Evolutionary conservation across 1,140 invertebrate species (phyloP), one percentile per base, ranked within the genome.

Genomic region (Drosophila mayri): DNA sequence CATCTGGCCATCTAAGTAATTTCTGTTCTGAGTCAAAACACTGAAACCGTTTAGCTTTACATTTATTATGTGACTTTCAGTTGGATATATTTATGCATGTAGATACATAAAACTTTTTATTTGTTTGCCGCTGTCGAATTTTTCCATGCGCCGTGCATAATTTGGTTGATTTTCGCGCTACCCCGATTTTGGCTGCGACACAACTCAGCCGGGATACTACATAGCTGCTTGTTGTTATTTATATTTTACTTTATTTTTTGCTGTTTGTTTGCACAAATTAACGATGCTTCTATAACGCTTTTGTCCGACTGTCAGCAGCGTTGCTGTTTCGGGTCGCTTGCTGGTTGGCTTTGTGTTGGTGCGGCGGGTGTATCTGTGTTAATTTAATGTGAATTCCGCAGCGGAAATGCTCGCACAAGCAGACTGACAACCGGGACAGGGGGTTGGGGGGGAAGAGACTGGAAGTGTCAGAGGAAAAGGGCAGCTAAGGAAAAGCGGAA

Each of bases 301-400:
- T 58, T 68, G 68, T 74, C 67, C 25, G 52, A 50, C 66, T 52
- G 38, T 41, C 70, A 50, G 28, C 28, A 8, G 28, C 25, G 25
- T 25, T 4, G 70, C 38, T 37, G 16, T 30, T 46, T n/a, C n/a
- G 50, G 50, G 32, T 49, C 25, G 57, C 4, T 47, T 37, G 50
- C 9, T 44, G 35, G 41, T 18, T 40, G 25, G 25, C 12, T 46
- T 11, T 70, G 35, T 52, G 35, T 32, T 64, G 32, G 58, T 28
- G 50, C 35, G 52, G 32, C 20, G 52, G 32, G 52, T 62, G 47
- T 85, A 61, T 82, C 66, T 87, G 67, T 67, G 63, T 88, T 88
- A 88, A 87, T 83, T 87, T 87, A 80, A 88, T 88, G 85, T 43
- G 84, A 87, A 87, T 88, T 88, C 77, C 83, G 84, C 84, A 74